Evolutionary conservation across 2,888 invertebrate species (phyloP), one percentile per base, ranked within the genome.

Genomic region (Dinocampus coccinellae): DNA sequence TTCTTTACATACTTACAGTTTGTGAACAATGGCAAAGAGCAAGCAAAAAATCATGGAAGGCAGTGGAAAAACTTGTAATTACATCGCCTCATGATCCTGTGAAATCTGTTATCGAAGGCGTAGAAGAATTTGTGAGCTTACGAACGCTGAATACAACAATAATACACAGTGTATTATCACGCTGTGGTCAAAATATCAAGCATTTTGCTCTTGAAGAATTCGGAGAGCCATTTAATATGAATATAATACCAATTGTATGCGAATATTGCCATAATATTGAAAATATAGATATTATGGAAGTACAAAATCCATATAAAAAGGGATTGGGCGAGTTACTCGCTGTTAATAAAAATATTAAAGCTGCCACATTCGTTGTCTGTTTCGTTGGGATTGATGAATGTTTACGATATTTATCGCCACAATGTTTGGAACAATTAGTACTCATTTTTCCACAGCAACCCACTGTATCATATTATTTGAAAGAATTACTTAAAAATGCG

Each of bases 21-120:
- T 33, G 34, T 66, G 58, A 36, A 16, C 42, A 58, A 16, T 67
- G 42, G 42, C 47, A 42, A 29, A 20, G 6, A 26, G 55, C 26
- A 13, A 53, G 53, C 20, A 64, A 20, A 22, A 64, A 64, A 24
- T 64, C 34, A 20, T 64, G 52, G 64, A 34, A 64, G 22, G 53
- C 33, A 13, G 53, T 64, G 22, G 64, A 53, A 34, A 64, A 64
- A 33, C 53, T 64, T n/a, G 64, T 34, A 33, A 53, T 53, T 22
- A 64, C 61, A 39, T 36, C 61, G 22, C 61, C 61, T 34, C 34
- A 39, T 20, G 39, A 61, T 61, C 34, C 22, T 26, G 7, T 10
- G 7, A 16, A 13, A 7, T 61, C 36, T 36, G 22, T 36, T 2
- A 34, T 36, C 2, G 39, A 34, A 22, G 61, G 61, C 22, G 34